Conservation (phyloP, 2,888 invertebrate genomes). For the Conchocele bisecta region DNA sequence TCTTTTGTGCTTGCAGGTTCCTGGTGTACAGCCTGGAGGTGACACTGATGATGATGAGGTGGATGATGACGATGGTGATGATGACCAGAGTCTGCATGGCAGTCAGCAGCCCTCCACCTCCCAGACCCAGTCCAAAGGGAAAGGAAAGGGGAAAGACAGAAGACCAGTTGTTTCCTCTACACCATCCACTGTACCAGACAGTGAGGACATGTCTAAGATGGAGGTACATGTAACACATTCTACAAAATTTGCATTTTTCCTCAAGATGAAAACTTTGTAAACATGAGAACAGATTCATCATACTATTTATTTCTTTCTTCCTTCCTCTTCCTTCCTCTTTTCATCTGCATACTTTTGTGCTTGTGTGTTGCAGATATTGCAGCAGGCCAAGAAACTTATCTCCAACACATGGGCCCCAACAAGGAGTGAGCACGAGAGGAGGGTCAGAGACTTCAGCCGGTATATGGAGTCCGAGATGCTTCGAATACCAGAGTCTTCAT, state of each 20-base stretch:
- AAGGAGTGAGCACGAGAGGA: constrained; percentile 3
- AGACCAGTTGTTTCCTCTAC: too few relatives aligned
- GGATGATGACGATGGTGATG: neutral
- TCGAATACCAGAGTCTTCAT: constrained; percentile 2
- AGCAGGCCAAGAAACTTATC: constrained; percentile 1
- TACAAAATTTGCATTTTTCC: neutral
- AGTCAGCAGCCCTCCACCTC: neutral
- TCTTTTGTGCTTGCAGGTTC: neutral
- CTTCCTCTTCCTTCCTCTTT: neutral
- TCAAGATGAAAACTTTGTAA: neutral
- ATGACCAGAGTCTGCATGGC: neutral
- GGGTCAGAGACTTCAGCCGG: constrained; percentile 2
- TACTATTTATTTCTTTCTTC: neutral
- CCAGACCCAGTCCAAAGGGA: neutral
- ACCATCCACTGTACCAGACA: constrained; percentile 2
- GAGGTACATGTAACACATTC: neutral
- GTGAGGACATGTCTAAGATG: neutral
- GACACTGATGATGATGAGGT: constrained; percentile 6
- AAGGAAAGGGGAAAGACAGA: neutral
- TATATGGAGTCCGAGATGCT: constrained; percentile 7
- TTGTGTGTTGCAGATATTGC: constrained; percentile 4
- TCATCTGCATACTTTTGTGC: neutral
- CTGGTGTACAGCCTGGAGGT: neutral
- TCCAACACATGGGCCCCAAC: neutral
- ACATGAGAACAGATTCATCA: neutral